Percentiles rank a stretch among this genome's conserved stretches.
phyloP scores from a whole-genome alignment of 53 echinoderm and acorn worm species.

The Stichopus horrens region DNA sequence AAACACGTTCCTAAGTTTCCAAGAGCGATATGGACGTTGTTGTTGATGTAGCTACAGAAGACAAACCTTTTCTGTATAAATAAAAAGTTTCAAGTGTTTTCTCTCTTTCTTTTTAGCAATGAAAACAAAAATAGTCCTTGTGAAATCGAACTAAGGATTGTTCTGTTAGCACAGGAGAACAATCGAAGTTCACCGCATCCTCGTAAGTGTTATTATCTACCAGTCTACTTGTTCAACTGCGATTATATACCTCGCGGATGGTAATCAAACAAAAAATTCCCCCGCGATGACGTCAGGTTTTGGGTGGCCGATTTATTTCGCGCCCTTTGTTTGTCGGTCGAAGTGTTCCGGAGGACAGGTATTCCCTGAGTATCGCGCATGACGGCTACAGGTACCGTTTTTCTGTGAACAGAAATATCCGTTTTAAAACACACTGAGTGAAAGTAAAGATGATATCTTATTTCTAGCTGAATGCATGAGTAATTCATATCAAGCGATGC shows the following conservation, averaged over 20 bases:
- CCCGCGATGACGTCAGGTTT: constrained; percentile 34
- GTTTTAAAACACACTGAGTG: neutral
- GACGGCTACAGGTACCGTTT: neutral
- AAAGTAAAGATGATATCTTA: neutral
- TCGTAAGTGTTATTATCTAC: neutral
- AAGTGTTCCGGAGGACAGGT: constrained; percentile 27
- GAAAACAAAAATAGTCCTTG: constrained; percentile 23
- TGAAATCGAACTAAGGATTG: neutral
- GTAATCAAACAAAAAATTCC: constrained; percentile 36
- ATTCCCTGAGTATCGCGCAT: neutral
- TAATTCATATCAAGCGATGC: neutral
- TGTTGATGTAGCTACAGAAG: neutral
- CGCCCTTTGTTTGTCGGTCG: neutral
- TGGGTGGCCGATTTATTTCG: neutral
- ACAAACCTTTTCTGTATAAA: neutral
- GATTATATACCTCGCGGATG: constrained; percentile 16
- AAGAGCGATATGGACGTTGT: neutral
- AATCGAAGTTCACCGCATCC: neutral
- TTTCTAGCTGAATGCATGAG: neutral
- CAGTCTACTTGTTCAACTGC: neutral
- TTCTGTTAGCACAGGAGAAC: neutral
- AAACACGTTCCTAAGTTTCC: neutral
- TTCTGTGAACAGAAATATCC: neutral
- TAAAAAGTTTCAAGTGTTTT: neutral
- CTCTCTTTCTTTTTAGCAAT: neutral